Evolutionary conservation across 2,113 vertebrate species (phyloP), one percentile per base, ranked within the genome.

Genomic region (Acinonyx jubatus): DNA sequence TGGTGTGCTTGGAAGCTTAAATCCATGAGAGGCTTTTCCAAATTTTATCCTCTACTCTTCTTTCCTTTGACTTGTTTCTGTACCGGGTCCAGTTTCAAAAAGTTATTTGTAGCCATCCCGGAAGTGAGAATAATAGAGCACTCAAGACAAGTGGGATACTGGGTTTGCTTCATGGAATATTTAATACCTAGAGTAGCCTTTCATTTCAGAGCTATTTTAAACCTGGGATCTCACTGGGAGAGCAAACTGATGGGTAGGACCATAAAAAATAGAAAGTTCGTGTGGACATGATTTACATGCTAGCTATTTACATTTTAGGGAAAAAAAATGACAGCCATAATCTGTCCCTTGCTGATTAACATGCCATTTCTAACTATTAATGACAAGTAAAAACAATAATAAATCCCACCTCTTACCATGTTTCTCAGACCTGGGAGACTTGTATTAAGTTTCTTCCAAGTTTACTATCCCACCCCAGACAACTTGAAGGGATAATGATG

Each of bases 191-290:
- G 27, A 48, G 55, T 29, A 65, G 41, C 4, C 68, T 96, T 94
- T 74, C 36, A 41, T 80, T 95, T 71, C 79, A 90, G 94, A 95
- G 68, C 63, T 76, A 61, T 95, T 96, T 97, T 92, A 96, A 95
- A 93, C 41, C 48, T 73, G 65, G 29, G 41, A 87, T 50, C 83
- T 84, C 52, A 93, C 71, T 52, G 45, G 61, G 55, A 52, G 41
- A 92, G 36, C 63, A 86, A 84, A 91, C 41, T 18, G 10, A 76
- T 11, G 69, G 45, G 25, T 38, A 95, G 63, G 63, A 71, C 0
- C 41, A 19, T 82, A 57, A 89, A 82, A 94, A 95, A 82, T 5
- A 45, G 31, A 55, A 66, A 91, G n/a, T 86, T 92, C 14, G 55
- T 33, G 21, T 63, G 76, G 29, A 89, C 0, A 33, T 41, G 41